Evolutionary conservation across 2,797 vertebrate species (phyloP), one percentile per base, ranked within the genome.

Genomic region (Kryptolebias ocellatus): DNA sequence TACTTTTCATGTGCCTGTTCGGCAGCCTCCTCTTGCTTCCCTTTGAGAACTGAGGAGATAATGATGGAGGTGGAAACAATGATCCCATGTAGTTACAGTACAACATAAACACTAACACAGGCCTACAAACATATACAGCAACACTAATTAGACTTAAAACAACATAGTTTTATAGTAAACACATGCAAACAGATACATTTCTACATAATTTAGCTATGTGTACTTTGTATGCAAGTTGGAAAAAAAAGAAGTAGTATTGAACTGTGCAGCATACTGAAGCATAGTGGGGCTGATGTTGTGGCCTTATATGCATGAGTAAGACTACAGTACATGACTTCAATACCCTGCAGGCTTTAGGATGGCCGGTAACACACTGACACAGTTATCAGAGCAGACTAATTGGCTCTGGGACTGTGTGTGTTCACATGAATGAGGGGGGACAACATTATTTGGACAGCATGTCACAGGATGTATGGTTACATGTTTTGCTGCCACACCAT

Each of bases 361-460:
- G 77, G 60, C 73, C 68, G 72, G 73, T 89, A 89, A 83, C 80
- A 87, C 87, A 89, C 84, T 93, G 89, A 90, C 90, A 93, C 90
- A 91, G 87, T 92, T 92, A 91, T 87, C 77, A 81, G 79, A 89
- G 80, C 84, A 78, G 64, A 87, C 76, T 91, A 90, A 92, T 86
- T 78, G 65, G 83, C 68, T 81, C 72, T 76, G 64, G 66, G 77
- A 76, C 46, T 53, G 47, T 72, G 67, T 74, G 61, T 65, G 64
- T 64, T 5, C 42, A 44, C 64, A 67, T 79, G 20, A 71, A 56
- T 1, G n/a, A 15, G 53, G 16, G 44, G 57, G 46, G 28, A 17
- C 50, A 39, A 50, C 44, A 24, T 51, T 72, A 16, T 42, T 6
- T 51, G 31, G 17, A 31, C 44, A 47, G 44, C 47, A 14, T 31